Evolutionary conservation across 2,888 invertebrate species (phyloP).

Genomic region (Diogma glabrata): DNA sequence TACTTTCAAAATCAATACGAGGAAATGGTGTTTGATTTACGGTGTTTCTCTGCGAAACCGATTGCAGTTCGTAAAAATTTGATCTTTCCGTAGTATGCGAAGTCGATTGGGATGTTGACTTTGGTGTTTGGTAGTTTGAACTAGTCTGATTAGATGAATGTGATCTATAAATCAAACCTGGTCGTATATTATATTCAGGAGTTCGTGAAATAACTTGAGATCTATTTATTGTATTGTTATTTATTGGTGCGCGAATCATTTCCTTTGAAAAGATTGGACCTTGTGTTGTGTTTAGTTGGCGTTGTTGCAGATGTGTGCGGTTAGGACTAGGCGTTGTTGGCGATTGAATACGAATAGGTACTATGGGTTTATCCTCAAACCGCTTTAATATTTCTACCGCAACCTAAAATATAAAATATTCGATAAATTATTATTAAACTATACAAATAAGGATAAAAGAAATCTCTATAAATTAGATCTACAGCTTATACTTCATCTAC

Average conservation of each 20-base stretch:
- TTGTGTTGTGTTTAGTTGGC: background rate
- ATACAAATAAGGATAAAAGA: too few relatives aligned
- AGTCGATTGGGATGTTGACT: slow-evolving; percentile 17
- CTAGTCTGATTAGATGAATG: background rate
- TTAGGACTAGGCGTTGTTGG: slow-evolving; percentile 8
- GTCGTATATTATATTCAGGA: background rate
- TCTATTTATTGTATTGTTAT: background rate
- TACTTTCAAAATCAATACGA: slow-evolving; percentile 43
- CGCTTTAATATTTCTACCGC: slow-evolving; percentile 34
- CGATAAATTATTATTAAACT: too few relatives aligned
- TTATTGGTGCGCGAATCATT: background rate
- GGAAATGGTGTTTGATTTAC: slow-evolving; percentile 32
- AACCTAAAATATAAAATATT: slow-evolving; percentile 22
- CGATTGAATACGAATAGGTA: background rate
- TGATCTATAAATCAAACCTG: too few relatives aligned
- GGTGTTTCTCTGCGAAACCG: background rate
- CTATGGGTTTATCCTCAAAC: slow-evolving; percentile 30
- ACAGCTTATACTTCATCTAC: too few relatives aligned
- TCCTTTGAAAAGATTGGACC: too few relatives aligned
- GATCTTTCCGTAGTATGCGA: slow-evolving; percentile 13
- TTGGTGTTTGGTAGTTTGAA: slow-evolving; percentile 17
- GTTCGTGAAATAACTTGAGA: too few relatives aligned
- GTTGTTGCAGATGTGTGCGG: background rate
- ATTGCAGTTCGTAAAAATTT: background rate
- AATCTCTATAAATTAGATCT: too few relatives aligned